Percentiles rank a stretch among this genome's conserved stretches.
phyloP scores from a whole-genome alignment of 2,888 invertebrate species.

The Latrodectus elegans region DNA sequence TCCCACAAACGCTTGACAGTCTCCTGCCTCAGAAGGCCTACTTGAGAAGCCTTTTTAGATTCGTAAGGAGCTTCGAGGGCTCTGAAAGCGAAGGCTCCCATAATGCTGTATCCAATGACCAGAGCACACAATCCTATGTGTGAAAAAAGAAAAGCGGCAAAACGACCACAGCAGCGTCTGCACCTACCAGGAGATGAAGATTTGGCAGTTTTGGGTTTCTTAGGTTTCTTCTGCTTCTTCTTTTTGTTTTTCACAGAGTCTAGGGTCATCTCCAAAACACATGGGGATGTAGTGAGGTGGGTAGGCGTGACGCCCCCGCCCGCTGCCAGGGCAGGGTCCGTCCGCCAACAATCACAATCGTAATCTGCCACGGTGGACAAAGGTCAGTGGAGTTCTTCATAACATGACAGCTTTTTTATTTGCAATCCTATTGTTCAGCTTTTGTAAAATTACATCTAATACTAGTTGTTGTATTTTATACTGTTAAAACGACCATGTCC shows the following conservation, averaged over 20 bases:
- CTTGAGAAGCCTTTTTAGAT: constrained; percentile 75
- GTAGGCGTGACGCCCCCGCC: constrained; percentile 43
- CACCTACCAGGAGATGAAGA: constrained; percentile 77
- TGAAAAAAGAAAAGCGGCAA: constrained; percentile 96
- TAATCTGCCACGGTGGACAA: constrained; percentile 65
- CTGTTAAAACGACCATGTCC: too few relatives aligned
- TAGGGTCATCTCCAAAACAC: constrained; percentile 63
- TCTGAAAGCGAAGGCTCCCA: constrained; percentile 92
- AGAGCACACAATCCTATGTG: constrained; percentile 96
- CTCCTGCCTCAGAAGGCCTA: constrained; percentile 79
- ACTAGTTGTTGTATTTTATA: too few relatives aligned
- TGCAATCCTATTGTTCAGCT: neutral
- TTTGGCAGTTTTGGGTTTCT: constrained; percentile 7
- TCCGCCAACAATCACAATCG: constrained; percentile 66
- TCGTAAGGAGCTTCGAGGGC: constrained; percentile 72
- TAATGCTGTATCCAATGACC: constrained; percentile 91
- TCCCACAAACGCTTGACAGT: constrained; percentile 85
- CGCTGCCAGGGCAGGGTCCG: constrained; percentile 60
- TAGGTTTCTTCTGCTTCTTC: constrained; percentile 31
- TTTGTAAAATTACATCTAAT: too few relatives aligned
- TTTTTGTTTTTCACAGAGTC: constrained; percentile 41
- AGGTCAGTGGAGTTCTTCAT: constrained; percentile 26
- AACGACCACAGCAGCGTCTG: constrained; percentile 85
- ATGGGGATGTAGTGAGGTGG: constrained; percentile 56
- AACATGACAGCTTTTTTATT: constrained; percentile 25